These are phyloP conservation scores for Phasianus colchicus DNA, from an alignment of 2,113 vertebrate species.

Conservation along the genomic window DNA sequence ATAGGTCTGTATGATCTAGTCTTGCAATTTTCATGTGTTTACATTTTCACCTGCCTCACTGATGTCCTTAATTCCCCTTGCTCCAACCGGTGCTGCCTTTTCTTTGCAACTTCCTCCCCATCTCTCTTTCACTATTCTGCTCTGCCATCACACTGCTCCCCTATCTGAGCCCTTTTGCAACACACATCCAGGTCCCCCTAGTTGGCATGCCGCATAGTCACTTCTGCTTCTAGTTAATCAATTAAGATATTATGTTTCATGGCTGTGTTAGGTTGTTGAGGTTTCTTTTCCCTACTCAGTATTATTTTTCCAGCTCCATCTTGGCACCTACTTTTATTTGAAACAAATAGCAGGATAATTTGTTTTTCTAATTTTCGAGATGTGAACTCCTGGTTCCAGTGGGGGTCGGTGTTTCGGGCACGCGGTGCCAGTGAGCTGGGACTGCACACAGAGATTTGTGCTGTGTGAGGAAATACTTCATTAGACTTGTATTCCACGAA, in stretches of 20 bases:
- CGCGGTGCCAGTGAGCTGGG: conserved; percentile 59
- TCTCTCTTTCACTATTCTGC: neutral
- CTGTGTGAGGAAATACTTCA: conserved; percentile 79
- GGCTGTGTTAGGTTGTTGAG: neutral
- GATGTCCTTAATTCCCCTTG: neutral
- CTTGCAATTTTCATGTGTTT: conserved; percentile 31
- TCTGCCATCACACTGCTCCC: neutral
- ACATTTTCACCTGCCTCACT: neutral
- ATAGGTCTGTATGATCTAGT: neutral
- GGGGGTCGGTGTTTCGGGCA: conserved; percentile 33
- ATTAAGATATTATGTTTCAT: conserved; percentile 63
- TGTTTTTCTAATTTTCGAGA: conserved; percentile 77
- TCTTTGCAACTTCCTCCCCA: neutral
- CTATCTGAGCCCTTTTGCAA: neutral
- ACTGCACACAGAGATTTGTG: conserved; percentile 72
- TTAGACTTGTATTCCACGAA: conserved; percentile 83
- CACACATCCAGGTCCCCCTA: neutral
- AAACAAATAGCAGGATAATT: conserved; percentile 68
- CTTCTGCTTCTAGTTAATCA: conserved; percentile 46
- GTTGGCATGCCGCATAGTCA: neutral
- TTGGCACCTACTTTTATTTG: conserved; percentile 71
- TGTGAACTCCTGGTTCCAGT: conserved; percentile 29
- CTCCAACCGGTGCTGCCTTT: neutral
- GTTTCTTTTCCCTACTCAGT: conserved; percentile 26
- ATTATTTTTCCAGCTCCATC: conserved; percentile 50